These are phyloP conservation scores for Nebria ingens DNA, from an alignment of 1,140 invertebrate species.

Conservation along the genomic window DNA sequence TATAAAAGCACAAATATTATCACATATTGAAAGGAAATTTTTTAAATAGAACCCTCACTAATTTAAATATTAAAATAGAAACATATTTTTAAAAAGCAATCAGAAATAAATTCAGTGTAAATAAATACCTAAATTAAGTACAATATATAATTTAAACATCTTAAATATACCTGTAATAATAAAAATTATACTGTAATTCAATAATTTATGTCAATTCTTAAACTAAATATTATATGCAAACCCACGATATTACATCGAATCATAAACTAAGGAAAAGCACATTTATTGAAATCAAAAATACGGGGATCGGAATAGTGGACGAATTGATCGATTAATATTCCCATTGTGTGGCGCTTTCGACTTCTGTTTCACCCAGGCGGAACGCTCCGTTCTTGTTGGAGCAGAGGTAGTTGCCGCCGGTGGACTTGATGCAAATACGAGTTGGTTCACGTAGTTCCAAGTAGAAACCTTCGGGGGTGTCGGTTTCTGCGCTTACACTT, in stretches of 20 bases:
- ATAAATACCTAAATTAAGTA: slow-evolving; percentile 7
- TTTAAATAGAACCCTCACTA: not conserved
- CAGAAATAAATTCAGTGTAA: not conserved
- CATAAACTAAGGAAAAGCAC: not conserved
- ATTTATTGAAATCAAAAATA: not conserved
- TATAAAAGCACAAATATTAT: not conserved
- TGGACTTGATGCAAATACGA: slow-evolving; percentile 77
- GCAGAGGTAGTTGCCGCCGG: slow-evolving; percentile 69
- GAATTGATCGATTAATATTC: slow-evolving; percentile 66
- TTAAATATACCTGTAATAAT: slow-evolving; percentile 7
- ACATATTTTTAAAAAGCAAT: not conserved
- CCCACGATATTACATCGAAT: not conserved
- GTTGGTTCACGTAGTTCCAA: slow-evolving; percentile 87
- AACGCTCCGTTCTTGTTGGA: slow-evolving; percentile 92
- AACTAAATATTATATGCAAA: not conserved
- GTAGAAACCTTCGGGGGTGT: slow-evolving; percentile 78
- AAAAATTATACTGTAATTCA: not conserved
- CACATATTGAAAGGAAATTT: slow-evolving; percentile 4
- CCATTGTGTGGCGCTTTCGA: slow-evolving; percentile 79
- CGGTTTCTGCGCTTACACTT: slow-evolving; percentile 74
- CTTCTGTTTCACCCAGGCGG: slow-evolving; percentile 68
- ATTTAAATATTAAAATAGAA: not conserved
- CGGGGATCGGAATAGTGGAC: not conserved
- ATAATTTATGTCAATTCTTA: not conserved
- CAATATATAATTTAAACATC: not conserved